phyloP scores from a whole-genome alignment of 2,113 vertebrate species.

The Cynoglossus semilaevis region DNA sequence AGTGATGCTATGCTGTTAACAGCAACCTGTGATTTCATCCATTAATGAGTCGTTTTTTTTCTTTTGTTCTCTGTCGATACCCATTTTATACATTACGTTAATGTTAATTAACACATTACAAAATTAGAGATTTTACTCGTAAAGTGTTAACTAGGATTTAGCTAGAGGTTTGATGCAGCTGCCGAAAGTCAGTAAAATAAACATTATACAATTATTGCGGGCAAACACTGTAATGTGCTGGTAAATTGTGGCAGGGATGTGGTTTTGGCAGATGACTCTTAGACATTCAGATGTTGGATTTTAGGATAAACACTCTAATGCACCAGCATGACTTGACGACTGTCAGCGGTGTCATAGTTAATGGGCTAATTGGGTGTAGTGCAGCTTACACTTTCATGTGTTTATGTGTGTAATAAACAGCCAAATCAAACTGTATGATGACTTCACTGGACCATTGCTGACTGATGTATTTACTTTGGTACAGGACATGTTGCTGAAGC shows the following conservation, averaged over 20 bases:
- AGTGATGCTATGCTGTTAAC: no score
- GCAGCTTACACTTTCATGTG: not conserved
- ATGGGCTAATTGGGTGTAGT: slow-evolving; percentile 13
- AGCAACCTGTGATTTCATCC: no score
- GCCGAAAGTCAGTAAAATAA: slow-evolving; percentile 8
- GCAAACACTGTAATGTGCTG: not conserved
- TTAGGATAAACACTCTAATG: not conserved
- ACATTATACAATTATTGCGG: slow-evolving; percentile 1
- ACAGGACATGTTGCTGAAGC: slow-evolving; percentile 96
- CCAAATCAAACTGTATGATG: not conserved
- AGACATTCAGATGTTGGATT: not conserved
- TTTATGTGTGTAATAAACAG: slow-evolving; percentile 2
- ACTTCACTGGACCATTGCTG: not conserved
- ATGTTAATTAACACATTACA: no score
- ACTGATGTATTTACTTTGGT: slow-evolving; percentile 5
- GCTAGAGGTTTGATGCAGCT: no score
- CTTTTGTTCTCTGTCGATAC: no score
- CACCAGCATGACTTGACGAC: slow-evolving; percentile 9
- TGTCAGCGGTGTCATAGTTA: slow-evolving; percentile 17
- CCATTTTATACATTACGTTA: no score
- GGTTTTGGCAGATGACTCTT: slow-evolving; percentile 11
- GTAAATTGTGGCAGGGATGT: slow-evolving; percentile 11
- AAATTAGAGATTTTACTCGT: no score
- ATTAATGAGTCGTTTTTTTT: no score
- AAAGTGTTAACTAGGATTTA: no score